These are phyloP conservation scores for Sinopyrophorus schimmeli DNA, from an alignment of 2,888 invertebrate genomes.

Conservation along the genomic window DNA sequence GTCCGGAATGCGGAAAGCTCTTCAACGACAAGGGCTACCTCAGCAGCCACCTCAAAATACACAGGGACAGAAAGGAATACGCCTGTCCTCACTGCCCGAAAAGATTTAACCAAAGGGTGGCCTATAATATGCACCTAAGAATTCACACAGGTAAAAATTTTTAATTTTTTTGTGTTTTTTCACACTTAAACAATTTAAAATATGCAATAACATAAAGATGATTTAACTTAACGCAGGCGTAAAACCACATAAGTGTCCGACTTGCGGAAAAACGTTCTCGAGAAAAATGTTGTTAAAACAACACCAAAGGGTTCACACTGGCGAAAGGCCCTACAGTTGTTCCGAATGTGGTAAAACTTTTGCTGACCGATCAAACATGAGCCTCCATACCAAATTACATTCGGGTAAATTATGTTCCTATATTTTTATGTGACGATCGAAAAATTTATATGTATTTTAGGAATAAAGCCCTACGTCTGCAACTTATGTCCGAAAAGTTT, in stretches of 20 bases:
- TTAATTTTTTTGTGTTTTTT: too few species aligned
- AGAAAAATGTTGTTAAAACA: slow-evolving; percentile 84
- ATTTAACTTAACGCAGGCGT: slow-evolving; percentile 57
- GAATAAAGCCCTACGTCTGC: slow-evolving; percentile 74
- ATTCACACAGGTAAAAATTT: slow-evolving; percentile 69
- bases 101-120: slow-evolving; percentile 83
- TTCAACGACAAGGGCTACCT: slow-evolving; percentile 84
- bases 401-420: slow-evolving; percentile 62
- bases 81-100: slow-evolving; percentile 80
- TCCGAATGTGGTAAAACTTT: slow-evolving; percentile 81
- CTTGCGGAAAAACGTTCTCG: slow-evolving; percentile 81
- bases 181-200: too few species aligned
- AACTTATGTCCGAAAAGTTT: slow-evolving; percentile 75
- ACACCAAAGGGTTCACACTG: slow-evolving; percentile 80
- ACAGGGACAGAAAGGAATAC: slow-evolving; percentile 80
- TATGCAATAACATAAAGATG: too few species aligned
- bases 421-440: neutral
- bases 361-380: slow-evolving; percentile 85
- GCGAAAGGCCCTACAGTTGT: slow-evolving; percentile 80
- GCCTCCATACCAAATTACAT: slow-evolving; percentile 76
- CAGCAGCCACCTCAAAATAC: slow-evolving; percentile 85
- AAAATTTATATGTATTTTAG: slow-evolving; percentile 53
- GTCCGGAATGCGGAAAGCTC: slow-evolving; percentile 77
- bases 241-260: slow-evolving; percentile 75
- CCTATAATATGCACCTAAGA: slow-evolving; percentile 84